phyloP scores from a whole-genome alignment of 2,888 invertebrate species.

The Mongoloraphidia duomilia region DNA sequence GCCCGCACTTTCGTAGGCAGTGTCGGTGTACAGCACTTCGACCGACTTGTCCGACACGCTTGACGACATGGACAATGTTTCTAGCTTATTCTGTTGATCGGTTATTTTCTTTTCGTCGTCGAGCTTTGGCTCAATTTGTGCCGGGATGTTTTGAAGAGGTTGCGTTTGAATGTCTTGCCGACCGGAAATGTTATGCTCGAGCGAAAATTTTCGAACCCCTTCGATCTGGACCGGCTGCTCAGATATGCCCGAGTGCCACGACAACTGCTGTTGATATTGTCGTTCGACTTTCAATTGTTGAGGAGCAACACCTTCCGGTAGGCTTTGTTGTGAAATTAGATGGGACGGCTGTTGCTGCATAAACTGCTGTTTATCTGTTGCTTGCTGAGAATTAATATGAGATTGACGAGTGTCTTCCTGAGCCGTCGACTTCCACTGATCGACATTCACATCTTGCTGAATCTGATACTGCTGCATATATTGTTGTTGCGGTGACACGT shows the following conservation, averaged over 20 bases:
- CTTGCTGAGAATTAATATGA: too few relatives aligned
- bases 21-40: constrained; percentile 21
- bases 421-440: not conserved
- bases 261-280: constrained; percentile 6
- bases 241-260: not conserved
- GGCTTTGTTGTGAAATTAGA: not conserved
- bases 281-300: not conserved
- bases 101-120: constrained; percentile 9
- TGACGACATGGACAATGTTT: constrained; percentile 2
- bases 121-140: not conserved
- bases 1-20: constrained; percentile 6
- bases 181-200: constrained; percentile 5
- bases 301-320: not conserved
- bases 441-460: not conserved
- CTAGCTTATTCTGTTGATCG: constrained; percentile 4
- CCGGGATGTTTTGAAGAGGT: constrained; percentile 3
- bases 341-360: constrained; percentile 1
- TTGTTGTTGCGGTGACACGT: too few relatives aligned
- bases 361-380: not conserved
- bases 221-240: not conserved
- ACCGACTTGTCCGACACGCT: constrained; percentile 10
- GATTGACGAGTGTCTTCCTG: not conserved
- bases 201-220: not conserved
- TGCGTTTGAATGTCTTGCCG: constrained; percentile 2
- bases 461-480: not conserved